These are phyloP conservation scores for Tribolium freemani DNA, from an alignment of 2,888 invertebrate species.

Conservation along the genomic window DNA sequence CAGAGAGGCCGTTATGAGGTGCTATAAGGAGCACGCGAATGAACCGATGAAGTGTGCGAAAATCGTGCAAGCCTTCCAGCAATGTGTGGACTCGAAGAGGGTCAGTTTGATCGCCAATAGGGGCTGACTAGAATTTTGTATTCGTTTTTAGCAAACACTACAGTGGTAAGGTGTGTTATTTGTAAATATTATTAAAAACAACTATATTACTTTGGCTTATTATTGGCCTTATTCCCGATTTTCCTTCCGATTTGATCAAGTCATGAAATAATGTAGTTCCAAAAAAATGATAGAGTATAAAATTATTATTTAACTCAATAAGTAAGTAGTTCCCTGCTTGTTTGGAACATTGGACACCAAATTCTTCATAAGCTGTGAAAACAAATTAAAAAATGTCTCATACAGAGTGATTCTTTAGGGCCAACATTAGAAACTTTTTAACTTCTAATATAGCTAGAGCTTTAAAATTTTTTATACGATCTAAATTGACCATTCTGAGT, in stretches of 20 bases:
- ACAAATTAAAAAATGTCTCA: too few species aligned
- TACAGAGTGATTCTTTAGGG: too few species aligned
- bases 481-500: too few species aligned
- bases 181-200: constrained; percentile 27
- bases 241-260: background rate
- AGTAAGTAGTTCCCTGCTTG: too few species aligned
- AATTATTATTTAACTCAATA: too few species aligned
- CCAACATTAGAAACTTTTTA: too few species aligned
- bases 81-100: constrained; percentile 74
- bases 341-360: too few species aligned
- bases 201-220: background rate
- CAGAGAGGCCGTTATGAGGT: constrained; percentile 72
- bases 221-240: background rate
- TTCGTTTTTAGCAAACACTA: constrained; percentile 26
- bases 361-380: too few species aligned
- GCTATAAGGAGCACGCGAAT: constrained; percentile 73
- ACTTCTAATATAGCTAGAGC: too few species aligned
- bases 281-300: too few species aligned
- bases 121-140: constrained; percentile 34
- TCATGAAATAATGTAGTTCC: too few species aligned
- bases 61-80: constrained; percentile 74
- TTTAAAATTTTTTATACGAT: too few species aligned
- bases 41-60: constrained; percentile 74
- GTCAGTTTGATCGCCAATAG: constrained; percentile 58
- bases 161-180: constrained; percentile 30